Conservation (phyloP, 2,888 invertebrate genomes). For the Perdita meconis region DNA sequence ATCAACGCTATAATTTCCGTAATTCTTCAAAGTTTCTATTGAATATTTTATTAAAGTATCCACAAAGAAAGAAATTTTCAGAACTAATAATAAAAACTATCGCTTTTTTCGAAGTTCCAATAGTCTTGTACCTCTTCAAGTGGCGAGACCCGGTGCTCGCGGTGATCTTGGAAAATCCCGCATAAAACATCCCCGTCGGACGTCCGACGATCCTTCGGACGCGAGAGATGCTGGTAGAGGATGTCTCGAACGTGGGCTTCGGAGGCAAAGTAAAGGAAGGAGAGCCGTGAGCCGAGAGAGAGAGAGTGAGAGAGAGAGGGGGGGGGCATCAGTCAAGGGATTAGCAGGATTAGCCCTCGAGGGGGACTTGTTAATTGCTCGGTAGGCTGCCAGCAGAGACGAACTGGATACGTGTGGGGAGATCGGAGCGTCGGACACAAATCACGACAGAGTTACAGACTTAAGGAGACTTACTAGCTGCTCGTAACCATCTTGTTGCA, state of each 20-base stretch:
- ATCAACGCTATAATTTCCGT: too few species aligned
- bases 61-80: too few species aligned
- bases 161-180: constrained; percentile 51
- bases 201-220: constrained; percentile 39
- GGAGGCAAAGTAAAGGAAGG: constrained; percentile 60
- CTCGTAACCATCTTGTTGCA: constrained; percentile 57
- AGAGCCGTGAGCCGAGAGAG: constrained; percentile 17
- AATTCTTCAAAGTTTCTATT: too few species aligned
- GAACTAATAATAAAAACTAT: too few species aligned
- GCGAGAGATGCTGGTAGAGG: constrained; percentile 59
- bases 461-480: constrained; percentile 82
- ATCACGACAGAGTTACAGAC: constrained; percentile 83
- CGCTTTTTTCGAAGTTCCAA: too few species aligned
- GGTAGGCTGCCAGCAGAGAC: constrained; percentile 73
- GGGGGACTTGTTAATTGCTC: constrained; percentile 84
- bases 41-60: too few species aligned
- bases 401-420: constrained; percentile 52
- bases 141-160: constrained; percentile 14
- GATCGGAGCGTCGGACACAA: constrained; percentile 75
- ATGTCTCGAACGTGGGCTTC: constrained; percentile 55
- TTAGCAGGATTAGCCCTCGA: constrained; percentile 83
- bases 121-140: too few species aligned
- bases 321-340: constrained; percentile 84
- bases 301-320: constrained; percentile 50
- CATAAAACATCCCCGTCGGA: constrained; percentile 51